Conservation (phyloP, 2,888 invertebrate species). For the Alcis repandata region DNA sequence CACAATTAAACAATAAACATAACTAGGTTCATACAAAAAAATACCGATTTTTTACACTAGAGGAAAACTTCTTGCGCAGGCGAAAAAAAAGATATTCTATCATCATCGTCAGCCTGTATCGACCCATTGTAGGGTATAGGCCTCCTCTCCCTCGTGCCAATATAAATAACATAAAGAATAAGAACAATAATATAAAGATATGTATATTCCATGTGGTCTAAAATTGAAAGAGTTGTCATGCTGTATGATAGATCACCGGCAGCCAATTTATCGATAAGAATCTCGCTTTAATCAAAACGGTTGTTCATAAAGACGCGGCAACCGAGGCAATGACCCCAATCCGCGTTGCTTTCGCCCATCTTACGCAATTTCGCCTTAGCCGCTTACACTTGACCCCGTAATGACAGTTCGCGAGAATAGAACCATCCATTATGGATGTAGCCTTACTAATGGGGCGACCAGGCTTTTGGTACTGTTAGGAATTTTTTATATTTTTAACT, state of each 20-base stretch:
- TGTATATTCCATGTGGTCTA: background rate
- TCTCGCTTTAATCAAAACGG: conserved; percentile 25
- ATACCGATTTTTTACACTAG: no score
- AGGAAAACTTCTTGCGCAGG: no score
- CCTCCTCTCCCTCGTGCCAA: no score
- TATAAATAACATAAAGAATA: no score
- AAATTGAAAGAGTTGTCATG: background rate
- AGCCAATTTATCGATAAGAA: conserved; percentile 3
- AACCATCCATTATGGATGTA: conserved; percentile 47
- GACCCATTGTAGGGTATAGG: no score
- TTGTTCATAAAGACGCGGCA: conserved; percentile 59
- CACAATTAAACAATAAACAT: no score
- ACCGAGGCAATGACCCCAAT: conserved; percentile 84
- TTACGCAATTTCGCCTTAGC: conserved; percentile 83
- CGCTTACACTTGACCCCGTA: conserved; percentile 83
- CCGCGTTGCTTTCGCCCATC: conserved; percentile 77
- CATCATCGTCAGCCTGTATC: no score
- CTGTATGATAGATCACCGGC: no score
- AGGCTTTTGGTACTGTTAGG: background rate
- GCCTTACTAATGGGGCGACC: conserved; percentile 38
- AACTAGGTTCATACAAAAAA: no score
- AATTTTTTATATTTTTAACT: background rate
- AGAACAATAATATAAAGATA: no score
- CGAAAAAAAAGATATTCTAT: no score
- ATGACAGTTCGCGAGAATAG: conserved; percentile 57